Evolutionary conservation across 1,140 invertebrate species (phyloP).

Genomic region (Idris sp.): DNA sequence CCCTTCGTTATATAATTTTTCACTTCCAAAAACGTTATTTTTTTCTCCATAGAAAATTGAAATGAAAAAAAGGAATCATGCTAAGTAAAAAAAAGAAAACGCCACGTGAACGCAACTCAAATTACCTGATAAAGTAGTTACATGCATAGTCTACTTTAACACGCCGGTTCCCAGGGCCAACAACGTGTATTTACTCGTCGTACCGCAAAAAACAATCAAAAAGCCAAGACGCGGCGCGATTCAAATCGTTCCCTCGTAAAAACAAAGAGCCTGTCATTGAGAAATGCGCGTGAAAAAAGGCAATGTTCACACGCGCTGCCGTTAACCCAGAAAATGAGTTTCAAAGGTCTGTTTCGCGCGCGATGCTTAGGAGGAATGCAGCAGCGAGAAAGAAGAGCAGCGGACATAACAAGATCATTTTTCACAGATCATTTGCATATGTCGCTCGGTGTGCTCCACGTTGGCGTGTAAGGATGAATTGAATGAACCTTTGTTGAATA

Average conservation of each 20-base stretch:
- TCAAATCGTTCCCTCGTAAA: conserved; percentile 42
- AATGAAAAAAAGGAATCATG: conserved; percentile 7
- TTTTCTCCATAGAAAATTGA: conserved; percentile 7
- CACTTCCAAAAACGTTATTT: conserved; percentile 14
- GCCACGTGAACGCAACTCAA: conserved; percentile 20
- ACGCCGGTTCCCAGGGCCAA: conserved; percentile 25
- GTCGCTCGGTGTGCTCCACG: conserved; percentile 66
- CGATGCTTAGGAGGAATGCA: too few species aligned
- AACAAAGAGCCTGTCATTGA: conserved; percentile 50
- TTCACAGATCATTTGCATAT: conserved; percentile 76
- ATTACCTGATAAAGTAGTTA: conserved; percentile 46
- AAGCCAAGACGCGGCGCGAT: conserved; percentile 22
- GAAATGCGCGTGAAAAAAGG: conserved; percentile 44
- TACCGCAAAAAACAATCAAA: conserved; percentile 43
- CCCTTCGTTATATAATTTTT: conserved; percentile 18
- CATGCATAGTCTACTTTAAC: conserved; percentile 23
- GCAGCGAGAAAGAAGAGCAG: conserved; percentile 49
- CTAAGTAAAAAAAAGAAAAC: conserved; percentile 4
- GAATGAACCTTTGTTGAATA: conserved; percentile 74
- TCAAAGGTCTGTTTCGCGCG: conserved; percentile 17
- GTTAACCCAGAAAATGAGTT: conserved; percentile 42
- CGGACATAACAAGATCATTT: conserved; percentile 77
- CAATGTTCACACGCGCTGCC: conserved; percentile 41
- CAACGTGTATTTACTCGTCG: conserved; percentile 21
- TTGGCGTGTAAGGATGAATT: conserved; percentile 71